Evolutionary conservation across 2,797 vertebrate genomes (phyloP), one percentile per base, ranked within the genome.

Genomic region (Eurystomus glaucurus): DNA sequence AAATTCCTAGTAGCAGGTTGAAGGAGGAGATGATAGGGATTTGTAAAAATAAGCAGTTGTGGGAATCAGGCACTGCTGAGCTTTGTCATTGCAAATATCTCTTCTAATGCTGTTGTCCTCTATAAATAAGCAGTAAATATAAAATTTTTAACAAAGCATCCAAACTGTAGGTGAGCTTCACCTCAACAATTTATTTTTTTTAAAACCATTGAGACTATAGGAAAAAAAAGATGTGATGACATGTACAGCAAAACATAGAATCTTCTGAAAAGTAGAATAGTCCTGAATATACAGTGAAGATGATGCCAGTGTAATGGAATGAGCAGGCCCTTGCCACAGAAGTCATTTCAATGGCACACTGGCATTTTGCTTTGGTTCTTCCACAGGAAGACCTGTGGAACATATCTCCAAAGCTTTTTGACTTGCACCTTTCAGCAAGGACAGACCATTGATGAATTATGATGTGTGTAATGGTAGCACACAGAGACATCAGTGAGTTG

Each of bases 401-500:
- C 2, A 8, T 0, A 0, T 45, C 31, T 74, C 43, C 71, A 64
- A 77, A 91, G 29, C 19, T 87, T 72, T 93, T 79, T 72, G 55
- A 14, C 20, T 85, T 43, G 15, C 1, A 21, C 10, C 19, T 76
- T 20, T 57, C n/a, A 85, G 46, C 43, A 62, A 64, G 71, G 46
- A 43, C 19, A 25, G 46, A 10, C 0, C 3, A 69, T 20, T 1
- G 1, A 35, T 33, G 29, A 66, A 46, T 35, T 45, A 45, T 43
- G 31, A 48, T 28, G 4, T 28, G 20, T 58, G 29, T 58, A 54
- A 51, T 0, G 1, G 25, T 48, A 75, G 28, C 50, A 39, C n/a
- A 65, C 29, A 0, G 0, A 69, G n/a, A 12, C 0, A 0, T 65
- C 50, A 64, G 26, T 81, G 69, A 13, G 37, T 54, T 82, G 14